phyloP scores from a whole-genome alignment of 2,797 vertebrate species.

The Trichosurus vulpecula region DNA sequence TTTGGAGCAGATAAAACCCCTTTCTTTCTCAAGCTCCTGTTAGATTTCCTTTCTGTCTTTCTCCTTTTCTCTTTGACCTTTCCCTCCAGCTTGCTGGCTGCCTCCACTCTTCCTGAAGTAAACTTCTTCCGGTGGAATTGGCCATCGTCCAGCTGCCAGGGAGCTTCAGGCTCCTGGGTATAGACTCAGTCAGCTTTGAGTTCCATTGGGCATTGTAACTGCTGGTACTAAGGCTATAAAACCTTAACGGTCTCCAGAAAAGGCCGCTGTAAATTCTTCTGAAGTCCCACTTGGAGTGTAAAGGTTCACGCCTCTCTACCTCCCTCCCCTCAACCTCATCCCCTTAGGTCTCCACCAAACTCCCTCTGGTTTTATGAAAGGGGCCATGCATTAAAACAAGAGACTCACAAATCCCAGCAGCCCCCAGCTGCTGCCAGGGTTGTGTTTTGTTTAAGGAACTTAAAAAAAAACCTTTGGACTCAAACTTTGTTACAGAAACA shows the following conservation, averaged over 20 bases:
- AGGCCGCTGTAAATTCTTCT: slow-evolving; percentile 86
- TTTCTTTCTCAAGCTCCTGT: slow-evolving; percentile 13
- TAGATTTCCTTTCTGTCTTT: slow-evolving; percentile 32
- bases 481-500: slow-evolving; percentile 51
- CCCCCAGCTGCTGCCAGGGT: slow-evolving; percentile 58
- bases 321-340: slow-evolving; percentile 23
- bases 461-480: slow-evolving; percentile 4
- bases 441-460: slow-evolving; percentile 69
- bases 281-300: slow-evolving; percentile 83
- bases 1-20: neutral
- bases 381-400: slow-evolving; percentile 78
- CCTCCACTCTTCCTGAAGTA: slow-evolving; percentile 74
- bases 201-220: slow-evolving; percentile 84
- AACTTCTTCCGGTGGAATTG: slow-evolving; percentile 72
- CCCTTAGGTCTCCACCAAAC: slow-evolving; percentile 2
- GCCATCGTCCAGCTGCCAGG: slow-evolving; percentile 77
- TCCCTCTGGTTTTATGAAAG: slow-evolving; percentile 77
- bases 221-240: slow-evolving; percentile 84
- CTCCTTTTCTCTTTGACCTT: neutral
- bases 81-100: slow-evolving; percentile 25
- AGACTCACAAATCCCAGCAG: slow-evolving; percentile 74
- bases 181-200: slow-evolving; percentile 75
- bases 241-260: slow-evolving; percentile 84
- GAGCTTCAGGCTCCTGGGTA: slow-evolving; percentile 78
- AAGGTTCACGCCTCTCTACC: slow-evolving; percentile 79